These are phyloP conservation scores for Eulimnadia texana DNA, from an alignment of 1,140 invertebrate species.

Conservation along the genomic window DNA sequence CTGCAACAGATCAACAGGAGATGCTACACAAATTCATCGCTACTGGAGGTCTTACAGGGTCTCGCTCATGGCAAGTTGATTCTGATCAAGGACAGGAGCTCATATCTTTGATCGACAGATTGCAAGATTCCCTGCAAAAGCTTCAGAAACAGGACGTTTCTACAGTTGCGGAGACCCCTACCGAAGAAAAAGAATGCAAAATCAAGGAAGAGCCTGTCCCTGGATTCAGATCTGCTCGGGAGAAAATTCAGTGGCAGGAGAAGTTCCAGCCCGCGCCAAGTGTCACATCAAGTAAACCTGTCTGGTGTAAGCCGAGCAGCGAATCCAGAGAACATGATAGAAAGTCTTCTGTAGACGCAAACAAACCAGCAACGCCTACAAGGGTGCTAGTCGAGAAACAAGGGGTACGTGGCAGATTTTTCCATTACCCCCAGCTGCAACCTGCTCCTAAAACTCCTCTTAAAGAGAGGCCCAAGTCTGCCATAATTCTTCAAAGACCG, in stretches of 20 bases:
- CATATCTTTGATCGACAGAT: constrained; percentile 52
- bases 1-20: background rate
- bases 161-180: background rate
- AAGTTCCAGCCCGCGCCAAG: background rate
- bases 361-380: background rate
- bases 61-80: constrained; percentile 23
- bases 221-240: background rate
- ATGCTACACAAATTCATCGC: constrained; percentile 8
- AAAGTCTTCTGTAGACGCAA: background rate
- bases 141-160: background rate
- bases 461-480: background rate
- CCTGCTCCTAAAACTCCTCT: background rate
- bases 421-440: constrained; percentile 10
- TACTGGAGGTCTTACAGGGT: constrained; percentile 4
- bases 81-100: constrained; percentile 43
- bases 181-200: background rate
- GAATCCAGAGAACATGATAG: background rate
- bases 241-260: constrained; percentile 7
- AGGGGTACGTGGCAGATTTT: constrained; percentile 11
- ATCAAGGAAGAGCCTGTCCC: background rate
- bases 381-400: constrained; percentile 9
- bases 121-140: constrained; percentile 47
- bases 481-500: background rate
- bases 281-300: background rate
- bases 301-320: constrained; percentile 1